Evolutionary conservation across 92 coral and sea anemone species (phyloP), one percentile per base, ranked within the genome.

Genomic region (Montipora capitata): DNA sequence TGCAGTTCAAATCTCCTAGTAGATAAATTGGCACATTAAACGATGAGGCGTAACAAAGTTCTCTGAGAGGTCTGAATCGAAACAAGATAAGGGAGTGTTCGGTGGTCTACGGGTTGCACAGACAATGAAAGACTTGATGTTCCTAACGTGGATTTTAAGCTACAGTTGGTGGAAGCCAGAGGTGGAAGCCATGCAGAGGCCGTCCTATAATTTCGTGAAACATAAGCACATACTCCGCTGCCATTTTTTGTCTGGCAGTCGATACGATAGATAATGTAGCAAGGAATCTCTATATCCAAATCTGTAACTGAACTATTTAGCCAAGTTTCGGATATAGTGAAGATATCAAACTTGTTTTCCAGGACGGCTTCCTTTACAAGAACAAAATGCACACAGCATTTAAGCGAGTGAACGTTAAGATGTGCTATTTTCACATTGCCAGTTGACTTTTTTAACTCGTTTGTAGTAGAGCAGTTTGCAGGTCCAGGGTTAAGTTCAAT

Each of bases 21-120:
- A 85, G 57, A 38, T 76, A 85, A 77, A 85, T 77, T 3, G 72
- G 88, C 57, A 13, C 58, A 45, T 73, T 72, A 35, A 83, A 57
- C 7, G 57, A 45, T 13, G 67, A 73, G 38, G 87, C 87, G 27
- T 44, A 73, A 73, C 0, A 51, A 51, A 51, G 57, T 51, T 51
- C 57, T 51, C 57, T 51, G 1, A 5, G 38, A 9, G 49, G 11
- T 51, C 57, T 51, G 57, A 51, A 51, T 71, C 86, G 54, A 84
- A 79, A 84, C 76, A 84, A 38, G 90, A 48, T 74, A 90, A 41
- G 9, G 89, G 68, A 44, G 90, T 72, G 44, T 91, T 77, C 15
- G 90, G 94, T 58, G 94, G 94, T 63, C 94, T 61, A 83, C 85
- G 85, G n/a, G 75, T 81, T 12, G 94, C 85, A 61, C 90, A 90